Conservation (phyloP, 2,888 invertebrate genomes). For the Amblyjoppa proteus region DNA sequence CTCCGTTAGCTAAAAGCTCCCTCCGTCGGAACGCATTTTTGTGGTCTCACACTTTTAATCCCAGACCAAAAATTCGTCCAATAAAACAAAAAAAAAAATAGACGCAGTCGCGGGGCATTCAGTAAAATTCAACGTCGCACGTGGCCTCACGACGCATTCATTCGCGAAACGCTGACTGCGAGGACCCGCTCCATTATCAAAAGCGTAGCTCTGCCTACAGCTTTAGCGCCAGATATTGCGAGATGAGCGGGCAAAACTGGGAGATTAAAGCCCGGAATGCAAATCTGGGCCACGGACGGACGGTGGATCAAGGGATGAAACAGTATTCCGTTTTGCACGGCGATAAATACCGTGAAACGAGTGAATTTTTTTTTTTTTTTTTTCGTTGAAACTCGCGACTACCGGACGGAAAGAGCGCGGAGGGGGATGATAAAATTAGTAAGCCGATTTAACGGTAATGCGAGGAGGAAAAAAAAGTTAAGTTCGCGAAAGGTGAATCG, state of each 20-base stretch:
- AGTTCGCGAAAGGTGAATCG: neutral
- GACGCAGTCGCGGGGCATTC: neutral
- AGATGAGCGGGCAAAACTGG: slow-evolving; percentile 11
- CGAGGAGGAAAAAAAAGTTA: neutral
- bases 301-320: slow-evolving; percentile 47
- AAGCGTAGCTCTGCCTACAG: neutral
- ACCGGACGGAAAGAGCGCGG: neutral
- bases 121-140: neutral
- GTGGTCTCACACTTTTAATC: neutral
- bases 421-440: slow-evolving; percentile 39
- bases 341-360: slow-evolving; percentile 40
- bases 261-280: slow-evolving; percentile 39
- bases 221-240: slow-evolving; percentile 19
- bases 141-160: neutral
- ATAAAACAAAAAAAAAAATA: slow-evolving; percentile 15
- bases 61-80: neutral
- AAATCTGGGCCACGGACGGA: slow-evolving; percentile 48
- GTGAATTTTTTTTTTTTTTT: neutral
- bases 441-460: slow-evolving; percentile 45
- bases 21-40: neutral
- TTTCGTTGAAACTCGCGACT: slow-evolving; percentile 11
- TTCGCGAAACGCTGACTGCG: neutral
- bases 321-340: slow-evolving; percentile 47
- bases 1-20: neutral
- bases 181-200: neutral